These are phyloP conservation scores for Mirounga angustirostris DNA, from an alignment of 2,113 vertebrate genomes.

Conservation along the genomic window DNA sequence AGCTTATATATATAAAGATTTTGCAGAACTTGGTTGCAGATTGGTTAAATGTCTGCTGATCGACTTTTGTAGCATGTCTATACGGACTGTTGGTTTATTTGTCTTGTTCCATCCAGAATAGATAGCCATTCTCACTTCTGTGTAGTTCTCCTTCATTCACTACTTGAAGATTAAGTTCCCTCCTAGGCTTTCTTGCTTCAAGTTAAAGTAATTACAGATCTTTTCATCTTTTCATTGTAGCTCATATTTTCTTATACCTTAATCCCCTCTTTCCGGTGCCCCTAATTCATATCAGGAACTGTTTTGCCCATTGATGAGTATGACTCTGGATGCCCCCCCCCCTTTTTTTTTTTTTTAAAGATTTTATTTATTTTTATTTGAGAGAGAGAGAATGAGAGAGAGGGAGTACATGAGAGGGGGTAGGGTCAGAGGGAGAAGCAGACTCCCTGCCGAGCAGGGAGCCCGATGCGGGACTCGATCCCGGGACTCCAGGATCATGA, in stretches of 20 bases:
- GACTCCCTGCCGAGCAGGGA: too few species aligned
- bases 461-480: too few species aligned
- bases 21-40: neutral
- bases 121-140: neutral
- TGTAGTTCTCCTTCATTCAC: neutral
- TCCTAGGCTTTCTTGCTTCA: conserved; percentile 16
- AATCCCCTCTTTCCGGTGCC: neutral
- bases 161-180: conserved; percentile 31
- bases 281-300: neutral
- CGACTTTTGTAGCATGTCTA: neutral
- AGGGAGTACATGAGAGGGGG: too few species aligned
- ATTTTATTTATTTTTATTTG: neutral
- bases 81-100: neutral
- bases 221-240: conserved; percentile 24
- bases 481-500: too few species aligned
- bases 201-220: conserved; percentile 1
- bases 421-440: too few species aligned
- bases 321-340: neutral
- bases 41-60: neutral
- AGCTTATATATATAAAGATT: neutral
- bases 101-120: neutral
- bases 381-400: neutral
- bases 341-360: too few species aligned
- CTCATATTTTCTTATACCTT: neutral
- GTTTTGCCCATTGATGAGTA: neutral